Percentiles rank a stretch among this genome's conserved stretches.
Evolutionary conservation across 1,140 invertebrate genomes (phyloP).

Genomic region (Drosophila bocki): DNA sequence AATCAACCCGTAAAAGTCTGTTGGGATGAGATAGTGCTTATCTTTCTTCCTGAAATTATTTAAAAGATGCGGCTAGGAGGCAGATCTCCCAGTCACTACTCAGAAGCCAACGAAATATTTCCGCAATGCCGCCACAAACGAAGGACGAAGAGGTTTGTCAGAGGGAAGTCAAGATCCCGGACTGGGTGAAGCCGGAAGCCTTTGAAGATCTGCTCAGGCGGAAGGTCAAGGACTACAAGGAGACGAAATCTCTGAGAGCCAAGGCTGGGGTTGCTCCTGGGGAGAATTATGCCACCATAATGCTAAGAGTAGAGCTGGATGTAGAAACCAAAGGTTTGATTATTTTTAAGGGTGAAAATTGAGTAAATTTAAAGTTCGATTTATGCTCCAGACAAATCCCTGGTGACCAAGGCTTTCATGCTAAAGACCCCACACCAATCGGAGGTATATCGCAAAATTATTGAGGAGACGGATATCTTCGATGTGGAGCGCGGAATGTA

Average conservation of each 20-base stretch:
- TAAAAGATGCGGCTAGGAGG: conserved; percentile 5
- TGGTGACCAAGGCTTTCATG: conserved; percentile 55
- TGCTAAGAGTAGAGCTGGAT: conserved; percentile 65
- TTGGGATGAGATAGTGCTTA: conserved; percentile 6
- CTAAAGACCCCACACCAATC: conserved; percentile 58
- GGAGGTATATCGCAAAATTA: conserved; percentile 29
- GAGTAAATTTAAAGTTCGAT: neutral
- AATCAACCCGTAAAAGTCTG: neutral
- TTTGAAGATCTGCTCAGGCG: conserved; percentile 82
- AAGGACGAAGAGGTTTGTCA: conserved; percentile 12
- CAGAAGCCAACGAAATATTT: neutral
- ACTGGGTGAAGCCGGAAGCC: conserved; percentile 85
- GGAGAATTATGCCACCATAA: conserved; percentile 76
- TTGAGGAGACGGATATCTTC: conserved; percentile 45
- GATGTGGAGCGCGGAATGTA: conserved; percentile 66
- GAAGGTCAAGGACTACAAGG: conserved; percentile 68
- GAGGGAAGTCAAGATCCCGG: conserved; percentile 30
- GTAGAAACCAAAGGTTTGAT: conserved; percentile 54
- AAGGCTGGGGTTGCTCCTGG: conserved; percentile 55
- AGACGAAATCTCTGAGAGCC: conserved; percentile 47
- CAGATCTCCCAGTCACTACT: neutral
- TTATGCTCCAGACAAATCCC: conserved; percentile 35
- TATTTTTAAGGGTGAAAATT: neutral
- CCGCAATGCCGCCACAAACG: conserved; percentile 43
- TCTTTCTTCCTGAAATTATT: conserved; percentile 4